Base-by-base conservation (phyloP, 1,140 invertebrate genomes). In the Cydia splendana region DNA sequence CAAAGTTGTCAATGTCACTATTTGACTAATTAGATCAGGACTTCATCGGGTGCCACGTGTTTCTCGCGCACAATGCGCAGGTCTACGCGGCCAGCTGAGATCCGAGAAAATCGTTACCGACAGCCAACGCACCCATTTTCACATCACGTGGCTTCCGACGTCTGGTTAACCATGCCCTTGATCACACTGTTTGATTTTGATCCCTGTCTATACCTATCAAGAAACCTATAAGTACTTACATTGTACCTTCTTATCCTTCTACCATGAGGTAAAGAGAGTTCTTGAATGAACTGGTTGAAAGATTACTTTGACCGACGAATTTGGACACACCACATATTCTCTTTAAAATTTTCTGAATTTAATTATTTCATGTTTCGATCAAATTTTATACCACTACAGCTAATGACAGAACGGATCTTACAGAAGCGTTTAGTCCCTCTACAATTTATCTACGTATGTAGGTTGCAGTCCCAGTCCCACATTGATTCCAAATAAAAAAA, bases 101-200 rank as follows among this genome's bases (percentile, higher is more conserved):
- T 83, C 78, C 81, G 75, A 83, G 88, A 91, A 92, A 92, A 92
- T 92, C 91, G 90, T 92, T 92, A 92, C 82, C 82, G 76, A 10
- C 78, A 77, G 77, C 81, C 80, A 79, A 78, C 82, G 81, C 83
- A 80, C 79, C 79, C 79, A 81, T 77, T 76, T 78, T 77, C 38
- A 62, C 62, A 78, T 81, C 84, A 88, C 82, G 82, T 90, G 85
- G 74, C 76, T 74, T 7, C 18, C 30, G 74, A 62, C 57, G 20
- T 62, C 57, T 62, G 2, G 57, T 18, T 62, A 62, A 62, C 53
- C 57, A 62, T 62, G 57, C 57, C 57, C 57, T 62, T 62, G 57
- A 24, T 62, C 57, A 24, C 7, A 62, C n/a, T 18, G 18, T 10
- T 62, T 62, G 6, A 0, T 57, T 57, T 18, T 57, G 13, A 53